Evolutionary conservation across 1,140 invertebrate species (phyloP), one percentile per base, ranked within the genome.

Genomic region (Drosophila grimshawi): DNA sequence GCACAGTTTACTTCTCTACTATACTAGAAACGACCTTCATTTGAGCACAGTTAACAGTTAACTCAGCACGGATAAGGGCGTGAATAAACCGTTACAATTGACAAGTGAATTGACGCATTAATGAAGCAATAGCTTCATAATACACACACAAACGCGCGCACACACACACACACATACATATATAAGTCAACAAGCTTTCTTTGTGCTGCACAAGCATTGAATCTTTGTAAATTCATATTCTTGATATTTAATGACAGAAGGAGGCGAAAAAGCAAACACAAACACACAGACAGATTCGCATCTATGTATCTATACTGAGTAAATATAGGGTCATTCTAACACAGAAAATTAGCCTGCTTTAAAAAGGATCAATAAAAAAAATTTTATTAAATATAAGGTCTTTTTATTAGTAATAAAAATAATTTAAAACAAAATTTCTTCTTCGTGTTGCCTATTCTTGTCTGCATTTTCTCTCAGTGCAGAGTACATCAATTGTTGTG

Each of bases 21-120:
- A 69, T 55, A 52, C 32, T 10, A 27, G 33, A 29, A 67, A 27
- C 43, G 65, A 63, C 66, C 71, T 74, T 68, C 65, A 46, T n/a
- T 43, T 56, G 37, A 19, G 53, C 37, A 46, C 46, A 60, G 65
- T 68, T 71, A 57, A 71, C 60, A 8, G 65, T 68, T 71, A 57
- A 71, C 60, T 6, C 3, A 73, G 61, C 33, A 55, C 56, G 64
- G 46, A 67, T 56, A 68, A 67, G 49, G 60, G 56, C 29, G 11
- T 41, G 11, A 51, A 30, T 68, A 39, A 52, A 52, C 59, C 10
- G 59, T 32, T 63, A 63, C 11, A 30, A 33, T 29, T 10, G 62
- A 33, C 10, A 45, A 39, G 51, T 49, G 35, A 61, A 61, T 62
- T 48, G 11, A 55, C 33, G 11, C 49, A 11, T 35, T 48, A 37